phyloP scores from a whole-genome alignment of 2,113 vertebrate species.

The Melospiza melodia region DNA sequence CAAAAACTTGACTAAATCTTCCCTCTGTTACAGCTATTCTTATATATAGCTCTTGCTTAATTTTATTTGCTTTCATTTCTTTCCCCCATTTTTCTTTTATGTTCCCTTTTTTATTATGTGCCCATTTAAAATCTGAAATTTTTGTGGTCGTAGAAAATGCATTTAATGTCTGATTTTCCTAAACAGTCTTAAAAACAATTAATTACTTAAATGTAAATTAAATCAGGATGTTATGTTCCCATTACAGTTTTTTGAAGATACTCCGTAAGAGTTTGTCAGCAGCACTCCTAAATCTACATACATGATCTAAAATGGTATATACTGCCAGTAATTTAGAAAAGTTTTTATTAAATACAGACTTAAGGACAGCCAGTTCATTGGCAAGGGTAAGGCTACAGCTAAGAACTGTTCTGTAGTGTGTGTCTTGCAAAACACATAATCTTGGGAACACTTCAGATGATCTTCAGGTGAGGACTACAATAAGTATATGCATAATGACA shows the following conservation, averaged over 20 bases:
- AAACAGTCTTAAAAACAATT: not conserved
- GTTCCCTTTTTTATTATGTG: not conserved
- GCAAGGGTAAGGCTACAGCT: not conserved
- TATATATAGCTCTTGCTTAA: not conserved
- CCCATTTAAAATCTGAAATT: not conserved
- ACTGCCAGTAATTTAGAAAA: not conserved
- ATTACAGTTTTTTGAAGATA: not conserved
- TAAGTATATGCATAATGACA: not conserved
- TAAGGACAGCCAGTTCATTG: not conserved
- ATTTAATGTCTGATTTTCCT: not conserved
- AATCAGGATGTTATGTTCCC: not conserved
- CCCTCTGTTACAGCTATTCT: not conserved
- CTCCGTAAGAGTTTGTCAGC: not conserved
- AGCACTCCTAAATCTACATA: not conserved
- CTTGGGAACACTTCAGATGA: not conserved
- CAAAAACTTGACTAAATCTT: not conserved
- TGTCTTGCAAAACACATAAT: not conserved
- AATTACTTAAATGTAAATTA: not conserved
- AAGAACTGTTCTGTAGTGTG: not conserved
- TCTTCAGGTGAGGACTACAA: not conserved
- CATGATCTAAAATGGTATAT: not conserved
- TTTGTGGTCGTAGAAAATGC: not conserved
- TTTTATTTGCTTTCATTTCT: not conserved
- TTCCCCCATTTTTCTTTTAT: not conserved
- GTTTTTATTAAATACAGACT: not conserved